Conservation (phyloP, 2,888 invertebrate genomes). For the Pseudoips prasinana region DNA sequence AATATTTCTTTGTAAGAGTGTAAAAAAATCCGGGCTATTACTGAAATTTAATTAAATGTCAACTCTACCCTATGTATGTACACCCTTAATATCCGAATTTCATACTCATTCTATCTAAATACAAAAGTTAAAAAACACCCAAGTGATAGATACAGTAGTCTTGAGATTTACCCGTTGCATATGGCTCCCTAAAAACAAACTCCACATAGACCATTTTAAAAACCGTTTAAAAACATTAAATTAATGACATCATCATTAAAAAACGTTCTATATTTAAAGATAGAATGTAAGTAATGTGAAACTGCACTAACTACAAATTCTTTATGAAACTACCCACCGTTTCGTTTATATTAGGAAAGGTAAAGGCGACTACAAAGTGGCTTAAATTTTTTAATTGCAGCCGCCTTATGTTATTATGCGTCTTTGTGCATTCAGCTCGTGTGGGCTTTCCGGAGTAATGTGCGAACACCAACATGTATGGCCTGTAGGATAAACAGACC, state of each 20-base stretch:
- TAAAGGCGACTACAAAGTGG: slow-evolving; percentile 67
- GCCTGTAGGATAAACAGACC: no score
- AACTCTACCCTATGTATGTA: no score
- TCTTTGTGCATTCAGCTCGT: slow-evolving; percentile 76
- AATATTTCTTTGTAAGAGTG: no score
- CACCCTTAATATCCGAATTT: no score
- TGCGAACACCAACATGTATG: slow-evolving; percentile 32
- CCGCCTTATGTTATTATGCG: slow-evolving; percentile 75
- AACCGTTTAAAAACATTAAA: slow-evolving; percentile 20
- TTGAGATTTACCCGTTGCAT: no score
- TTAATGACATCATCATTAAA: slow-evolving; percentile 36
- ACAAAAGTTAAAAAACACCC: no score
- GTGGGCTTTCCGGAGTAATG: slow-evolving; percentile 58
- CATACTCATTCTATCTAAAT: no score
- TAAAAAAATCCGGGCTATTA: no score
- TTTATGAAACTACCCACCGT: slow-evolving; percentile 39
- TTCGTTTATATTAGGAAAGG: slow-evolving; percentile 46
- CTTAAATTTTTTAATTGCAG: slow-evolving; percentile 80
- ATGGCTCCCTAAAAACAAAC: no score
- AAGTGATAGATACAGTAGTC: no score
- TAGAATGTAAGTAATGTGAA: slow-evolving; percentile 24
- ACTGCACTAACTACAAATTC: slow-evolving; percentile 33
- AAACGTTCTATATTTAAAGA: slow-evolving; percentile 29
- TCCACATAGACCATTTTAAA: not conserved
- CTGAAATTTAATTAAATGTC: no score